Evolutionary conservation across 2,113 vertebrate species (phyloP).

Genomic region (Condylura cristata): DNA sequence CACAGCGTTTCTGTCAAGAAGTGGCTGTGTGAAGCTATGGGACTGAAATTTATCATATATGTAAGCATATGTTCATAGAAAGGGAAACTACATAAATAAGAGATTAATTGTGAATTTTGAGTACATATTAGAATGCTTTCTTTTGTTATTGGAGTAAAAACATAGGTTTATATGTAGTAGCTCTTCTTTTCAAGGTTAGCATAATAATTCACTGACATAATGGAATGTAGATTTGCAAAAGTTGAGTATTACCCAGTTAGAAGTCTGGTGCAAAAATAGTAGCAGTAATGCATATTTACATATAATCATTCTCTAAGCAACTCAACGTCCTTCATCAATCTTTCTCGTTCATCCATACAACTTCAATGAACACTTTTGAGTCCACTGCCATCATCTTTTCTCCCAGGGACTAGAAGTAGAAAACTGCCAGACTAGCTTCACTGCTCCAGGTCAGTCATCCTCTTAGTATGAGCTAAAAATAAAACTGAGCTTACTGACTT

Average conservation of each 20-base stretch:
- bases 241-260: background rate
- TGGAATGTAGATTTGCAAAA: background rate
- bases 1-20: background rate
- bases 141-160: background rate
- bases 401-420: background rate
- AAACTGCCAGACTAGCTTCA: background rate
- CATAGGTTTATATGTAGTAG: background rate
- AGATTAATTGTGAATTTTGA: background rate
- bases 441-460: background rate
- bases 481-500: slow-evolving; percentile 7
- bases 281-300: background rate
- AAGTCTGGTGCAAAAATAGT: background rate
- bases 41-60: background rate
- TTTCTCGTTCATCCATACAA: background rate
- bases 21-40: background rate
- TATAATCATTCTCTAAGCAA: background rate
- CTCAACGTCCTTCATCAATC: background rate
- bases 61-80: background rate
- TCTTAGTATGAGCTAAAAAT: background rate
- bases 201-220: background rate
- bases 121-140: background rate
- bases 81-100: background rate
- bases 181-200: background rate
- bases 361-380: background rate
- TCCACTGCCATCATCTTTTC: background rate